phyloP scores from a whole-genome alignment of 2,113 vertebrate species.

The Steatornis caripensis region DNA sequence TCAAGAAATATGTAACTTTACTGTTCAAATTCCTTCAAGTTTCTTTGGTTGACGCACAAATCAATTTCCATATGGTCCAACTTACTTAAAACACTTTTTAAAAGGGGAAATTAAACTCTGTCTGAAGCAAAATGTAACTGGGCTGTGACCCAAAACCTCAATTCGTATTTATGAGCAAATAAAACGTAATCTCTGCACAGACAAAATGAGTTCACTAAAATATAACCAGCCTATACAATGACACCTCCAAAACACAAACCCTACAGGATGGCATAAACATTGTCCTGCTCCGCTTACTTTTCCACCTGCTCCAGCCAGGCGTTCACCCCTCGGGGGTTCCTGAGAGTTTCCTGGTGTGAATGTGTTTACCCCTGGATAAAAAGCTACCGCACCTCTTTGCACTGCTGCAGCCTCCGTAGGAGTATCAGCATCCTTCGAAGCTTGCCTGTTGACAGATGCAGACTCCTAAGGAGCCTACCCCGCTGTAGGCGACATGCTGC shows the following conservation, averaged over 20 bases:
- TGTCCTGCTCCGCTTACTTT: not conserved
- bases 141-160: slow-evolving; percentile 20
- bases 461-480: not conserved
- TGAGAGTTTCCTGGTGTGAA: not conserved
- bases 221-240: not conserved
- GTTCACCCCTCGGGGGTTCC: too few relatives aligned
- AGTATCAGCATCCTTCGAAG: fast-evolving
- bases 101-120: slow-evolving; percentile 21
- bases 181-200: not conserved
- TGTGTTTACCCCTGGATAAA: not conserved
- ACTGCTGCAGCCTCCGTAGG: not conserved
- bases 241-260: not conserved
- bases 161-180: slow-evolving; percentile 16
- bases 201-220: not conserved
- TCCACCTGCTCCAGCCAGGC: not conserved
- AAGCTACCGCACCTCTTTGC: not conserved
- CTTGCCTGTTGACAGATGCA: fast-evolving
- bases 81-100: slow-evolving; percentile 25
- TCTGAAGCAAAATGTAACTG: slow-evolving; percentile 28
- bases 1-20: not conserved
- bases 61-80: slow-evolving; percentile 2
- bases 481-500: too few relatives aligned
- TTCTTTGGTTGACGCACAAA: not conserved
- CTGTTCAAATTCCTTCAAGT: not conserved
- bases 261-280: not conserved